Percentiles rank a stretch among this genome's conserved stretches.
Conservation (phyloP, 2,113 vertebrate species). For the Xiphophorus maculatus region DNA sequence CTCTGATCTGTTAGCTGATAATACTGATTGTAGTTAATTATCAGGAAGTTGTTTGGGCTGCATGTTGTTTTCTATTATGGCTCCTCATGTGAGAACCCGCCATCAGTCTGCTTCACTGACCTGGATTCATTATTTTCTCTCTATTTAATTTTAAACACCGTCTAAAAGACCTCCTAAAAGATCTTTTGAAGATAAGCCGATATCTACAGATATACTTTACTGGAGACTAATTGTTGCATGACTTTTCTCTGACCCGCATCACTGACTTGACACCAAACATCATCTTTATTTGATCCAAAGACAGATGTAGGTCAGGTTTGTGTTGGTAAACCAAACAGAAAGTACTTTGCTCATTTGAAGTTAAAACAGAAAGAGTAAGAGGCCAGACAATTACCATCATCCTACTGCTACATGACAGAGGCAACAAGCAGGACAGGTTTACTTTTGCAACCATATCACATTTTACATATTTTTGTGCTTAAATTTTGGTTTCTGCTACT, state of each 20-base stretch:
- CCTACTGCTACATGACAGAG: constrained; percentile 27
- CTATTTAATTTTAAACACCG: not conserved
- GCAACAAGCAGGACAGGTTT: not conserved
- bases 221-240: fast-evolving
- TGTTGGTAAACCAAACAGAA: constrained; percentile 73
- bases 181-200: not conserved
- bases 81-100: not conserved
- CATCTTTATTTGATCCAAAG: constrained; percentile 28
- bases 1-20: constrained; percentile 46
- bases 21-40: constrained; percentile 43
- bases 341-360: constrained; percentile 35
- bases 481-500: too few relatives aligned
- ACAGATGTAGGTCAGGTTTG: constrained; percentile 18
- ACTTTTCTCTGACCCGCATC: constrained; percentile 35
- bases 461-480: too few relatives aligned
- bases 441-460: constrained; percentile 36
- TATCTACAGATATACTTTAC: not conserved
- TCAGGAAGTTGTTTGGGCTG: constrained; percentile 24
- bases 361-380: constrained; percentile 56
- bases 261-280: not conserved
- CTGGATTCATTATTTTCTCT: constrained; percentile 2
- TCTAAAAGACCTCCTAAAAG: not conserved
- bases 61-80: constrained; percentile 4
- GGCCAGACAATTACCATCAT: constrained; percentile 46
- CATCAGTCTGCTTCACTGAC: constrained; percentile 1